A percentile compares a stretch with the other conserved stretches of the same genome.
phyloP scores from a whole-genome alignment of 2,888 invertebrate genomes.

The Polylopha cassiicola region DNA sequence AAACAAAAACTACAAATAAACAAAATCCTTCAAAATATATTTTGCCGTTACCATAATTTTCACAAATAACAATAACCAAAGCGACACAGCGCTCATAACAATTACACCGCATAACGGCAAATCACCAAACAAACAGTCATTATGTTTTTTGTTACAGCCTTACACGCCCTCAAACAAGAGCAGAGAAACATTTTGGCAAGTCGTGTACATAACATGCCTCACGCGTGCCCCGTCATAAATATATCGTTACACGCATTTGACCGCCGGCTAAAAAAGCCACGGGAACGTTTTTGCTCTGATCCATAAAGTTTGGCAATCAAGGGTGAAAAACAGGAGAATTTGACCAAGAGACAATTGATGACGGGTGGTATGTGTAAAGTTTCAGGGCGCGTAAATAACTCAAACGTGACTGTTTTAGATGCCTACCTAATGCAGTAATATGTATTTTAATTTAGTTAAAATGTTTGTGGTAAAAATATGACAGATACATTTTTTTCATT shows the following conservation, averaged over 20 bases:
- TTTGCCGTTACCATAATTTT: too few species aligned
- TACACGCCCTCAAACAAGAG: constrained; percentile 12
- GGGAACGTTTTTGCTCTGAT: constrained; percentile 48
- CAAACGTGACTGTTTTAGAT: too few species aligned
- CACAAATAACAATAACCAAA: too few species aligned
- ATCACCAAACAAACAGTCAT: too few species aligned
- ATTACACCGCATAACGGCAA: constrained; percentile 1
- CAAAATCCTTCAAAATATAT: too few species aligned
- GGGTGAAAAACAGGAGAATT: constrained; percentile 49
- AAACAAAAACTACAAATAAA: background rate
- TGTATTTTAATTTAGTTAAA: too few species aligned
- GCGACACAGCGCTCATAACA: too few species aligned
- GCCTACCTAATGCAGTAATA: too few species aligned
- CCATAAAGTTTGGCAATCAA: constrained; percentile 62
- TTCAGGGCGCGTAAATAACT: too few species aligned
- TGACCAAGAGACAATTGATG: constrained; percentile 12
- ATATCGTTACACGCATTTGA: constrained; percentile 54
- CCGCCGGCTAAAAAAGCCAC: constrained; percentile 46
- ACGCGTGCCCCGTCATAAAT: constrained; percentile 54
- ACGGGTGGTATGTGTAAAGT: constrained; percentile 1
- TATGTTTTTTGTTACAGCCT: constrained; percentile 16
- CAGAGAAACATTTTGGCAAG: constrained; percentile 28
- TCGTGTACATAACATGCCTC: constrained; percentile 44
- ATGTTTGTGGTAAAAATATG: too few species aligned
- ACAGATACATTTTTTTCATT: too few species aligned